Conservation (phyloP, 2,113 vertebrate genomes). For the Cathartes aura region DNA sequence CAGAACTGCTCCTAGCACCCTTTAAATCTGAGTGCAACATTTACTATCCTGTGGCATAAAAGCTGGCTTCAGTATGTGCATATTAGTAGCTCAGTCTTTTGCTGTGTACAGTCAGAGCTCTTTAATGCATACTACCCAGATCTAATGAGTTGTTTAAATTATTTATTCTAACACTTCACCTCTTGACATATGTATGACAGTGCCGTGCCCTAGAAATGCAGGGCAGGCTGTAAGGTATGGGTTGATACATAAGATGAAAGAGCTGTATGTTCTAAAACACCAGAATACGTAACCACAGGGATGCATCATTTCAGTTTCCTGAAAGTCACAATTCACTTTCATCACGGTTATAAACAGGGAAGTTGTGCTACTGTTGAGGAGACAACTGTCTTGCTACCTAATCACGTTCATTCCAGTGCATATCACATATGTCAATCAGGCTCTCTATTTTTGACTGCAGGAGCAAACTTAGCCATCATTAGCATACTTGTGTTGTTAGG, state of each 20-base stretch:
- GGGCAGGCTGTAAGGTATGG: background rate
- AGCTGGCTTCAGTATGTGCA: background rate
- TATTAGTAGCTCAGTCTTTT: background rate
- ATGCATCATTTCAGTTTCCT: background rate
- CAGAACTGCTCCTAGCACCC: background rate
- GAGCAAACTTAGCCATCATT: background rate
- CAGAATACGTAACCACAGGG: background rate
- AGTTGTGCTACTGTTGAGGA: background rate
- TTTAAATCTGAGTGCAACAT: background rate
- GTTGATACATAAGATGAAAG: background rate
- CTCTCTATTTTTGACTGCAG: background rate
- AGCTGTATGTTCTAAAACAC: background rate
- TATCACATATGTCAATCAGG: background rate
- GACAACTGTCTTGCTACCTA: background rate
- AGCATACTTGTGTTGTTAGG: background rate
- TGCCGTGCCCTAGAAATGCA: background rate
- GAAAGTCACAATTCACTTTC: slow-evolving; percentile 2
- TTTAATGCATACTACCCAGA: background rate
- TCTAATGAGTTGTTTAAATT: background rate
- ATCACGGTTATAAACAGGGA: background rate
- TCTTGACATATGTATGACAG: background rate
- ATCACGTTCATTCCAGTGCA: background rate
- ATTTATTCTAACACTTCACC: background rate
- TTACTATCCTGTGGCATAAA: background rate
- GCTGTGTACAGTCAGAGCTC: background rate